A percentile compares a stretch with the other conserved stretches of the same genome.
Evolutionary conservation across 2,113 vertebrate species (phyloP).

Genomic region (Triplophysa dalaica): DNA sequence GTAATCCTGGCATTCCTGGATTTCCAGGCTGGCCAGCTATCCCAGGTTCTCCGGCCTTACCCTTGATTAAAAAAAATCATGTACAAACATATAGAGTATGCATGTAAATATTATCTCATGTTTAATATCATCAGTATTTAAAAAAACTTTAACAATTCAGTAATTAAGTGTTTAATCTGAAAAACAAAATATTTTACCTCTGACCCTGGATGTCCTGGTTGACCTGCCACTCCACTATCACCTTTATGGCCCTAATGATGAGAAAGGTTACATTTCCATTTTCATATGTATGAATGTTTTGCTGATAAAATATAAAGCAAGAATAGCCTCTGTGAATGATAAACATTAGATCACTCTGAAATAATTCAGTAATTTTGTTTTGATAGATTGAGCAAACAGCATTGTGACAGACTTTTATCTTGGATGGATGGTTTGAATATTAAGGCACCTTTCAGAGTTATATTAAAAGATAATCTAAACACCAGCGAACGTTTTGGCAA

Average conservation of each 20-base stretch:
- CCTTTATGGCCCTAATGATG: constrained; percentile 85
- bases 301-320: not conserved
- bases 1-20: constrained; percentile 83
- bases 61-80: constrained; percentile 68
- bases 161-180: not conserved
- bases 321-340: not conserved
- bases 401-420: too few species aligned
- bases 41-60: constrained; percentile 80
- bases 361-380: too few species aligned
- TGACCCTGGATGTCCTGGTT: constrained; percentile 75
- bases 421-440: too few species aligned
- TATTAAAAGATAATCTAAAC: too few species aligned
- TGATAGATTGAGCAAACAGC: too few species aligned
- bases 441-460: too few species aligned
- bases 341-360: not conserved
- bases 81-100: not conserved
- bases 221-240: constrained; percentile 80
- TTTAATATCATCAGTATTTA: not conserved
- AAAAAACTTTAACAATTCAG: not conserved
- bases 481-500: too few species aligned
- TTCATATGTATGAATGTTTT: constrained; percentile 13
- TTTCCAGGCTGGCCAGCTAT: constrained; percentile 83
- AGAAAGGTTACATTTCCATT: constrained; percentile 35
- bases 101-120: too few species aligned
- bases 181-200: constrained; percentile 74